These are phyloP conservation scores for Heteropelma amictum DNA, from an alignment of 2,888 invertebrate species.

Conservation along the genomic window DNA sequence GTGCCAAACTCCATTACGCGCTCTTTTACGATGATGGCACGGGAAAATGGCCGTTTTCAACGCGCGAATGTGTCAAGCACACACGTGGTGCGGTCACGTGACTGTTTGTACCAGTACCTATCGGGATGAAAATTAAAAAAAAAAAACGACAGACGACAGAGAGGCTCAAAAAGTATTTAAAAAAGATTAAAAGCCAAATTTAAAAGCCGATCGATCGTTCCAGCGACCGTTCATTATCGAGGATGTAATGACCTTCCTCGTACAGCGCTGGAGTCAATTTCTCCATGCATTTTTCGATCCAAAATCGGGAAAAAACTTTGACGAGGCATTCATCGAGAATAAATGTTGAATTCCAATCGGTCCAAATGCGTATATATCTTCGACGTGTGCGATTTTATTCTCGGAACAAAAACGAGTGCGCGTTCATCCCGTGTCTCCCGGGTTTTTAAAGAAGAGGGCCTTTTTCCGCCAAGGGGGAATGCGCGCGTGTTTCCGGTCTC, in stretches of 20 bases:
- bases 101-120: not conserved
- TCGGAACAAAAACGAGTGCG: not conserved
- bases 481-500: slow-evolving; percentile 41
- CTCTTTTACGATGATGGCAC: slow-evolving; percentile 20
- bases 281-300: no score
- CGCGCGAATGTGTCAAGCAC: slow-evolving; percentile 22
- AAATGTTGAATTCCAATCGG: no score
- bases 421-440: not conserved
- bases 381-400: no score
- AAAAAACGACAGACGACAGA: not conserved
- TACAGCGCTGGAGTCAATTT: no score
- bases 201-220: no score
- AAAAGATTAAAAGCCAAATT: not conserved
- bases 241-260: no score
- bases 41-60: slow-evolving; percentile 8
- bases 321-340: no score
- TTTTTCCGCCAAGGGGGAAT: slow-evolving; percentile 24
- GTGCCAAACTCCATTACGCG: slow-evolving; percentile 4
- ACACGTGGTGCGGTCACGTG: slow-evolving; percentile 49
- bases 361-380: no score
- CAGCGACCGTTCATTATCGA: no score
- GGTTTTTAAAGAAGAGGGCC: slow-evolving; percentile 12
- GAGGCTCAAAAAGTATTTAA: slow-evolving; percentile 50
- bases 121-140: not conserved
- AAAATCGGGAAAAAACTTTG: no score